Percentiles rank a stretch among this genome's conserved stretches.
These are phyloP conservation scores for Drosophila kanapiae DNA, from an alignment of 1,140 invertebrate species.

Conservation along the genomic window DNA sequence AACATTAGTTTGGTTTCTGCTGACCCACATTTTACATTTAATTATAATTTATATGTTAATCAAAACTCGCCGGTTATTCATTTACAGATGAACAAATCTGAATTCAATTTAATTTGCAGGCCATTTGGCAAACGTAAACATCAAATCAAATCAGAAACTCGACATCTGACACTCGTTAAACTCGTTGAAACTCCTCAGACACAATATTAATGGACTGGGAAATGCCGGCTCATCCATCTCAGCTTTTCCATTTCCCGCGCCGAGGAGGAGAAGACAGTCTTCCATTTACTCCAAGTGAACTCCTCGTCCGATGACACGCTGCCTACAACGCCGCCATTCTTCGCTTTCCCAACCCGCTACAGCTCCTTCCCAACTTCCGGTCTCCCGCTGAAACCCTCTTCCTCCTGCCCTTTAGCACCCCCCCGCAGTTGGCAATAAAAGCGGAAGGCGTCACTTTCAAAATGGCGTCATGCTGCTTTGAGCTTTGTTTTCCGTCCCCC, in stretches of 20 bases:
- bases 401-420: slow-evolving; percentile 7
- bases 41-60: background rate
- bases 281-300: slow-evolving; percentile 29
- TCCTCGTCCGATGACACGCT: slow-evolving; percentile 17
- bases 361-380: slow-evolving; percentile 36
- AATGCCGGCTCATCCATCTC: slow-evolving; percentile 35
- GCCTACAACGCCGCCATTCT: background rate
- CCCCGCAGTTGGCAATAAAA: slow-evolving; percentile 48
- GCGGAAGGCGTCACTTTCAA: slow-evolving; percentile 67
- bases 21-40: no score
- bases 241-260: slow-evolving; percentile 25
- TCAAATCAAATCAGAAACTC: slow-evolving; percentile 10
- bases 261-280: slow-evolving; percentile 16
- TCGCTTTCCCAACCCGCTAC: background rate
- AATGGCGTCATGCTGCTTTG: slow-evolving; percentile 70
- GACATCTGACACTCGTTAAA: slow-evolving; percentile 5
- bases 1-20: background rate
- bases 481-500: slow-evolving; percentile 38
- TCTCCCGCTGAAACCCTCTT: slow-evolving; percentile 8
- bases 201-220: slow-evolving; percentile 32
- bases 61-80: background rate
- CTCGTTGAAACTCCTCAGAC: slow-evolving; percentile 7
- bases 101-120: slow-evolving; percentile 5
- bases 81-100: background rate
- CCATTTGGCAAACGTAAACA: slow-evolving; percentile 14